Evolutionary conservation across 37 sponge, comb jelly and placozoan species (phyloP).

Genomic region (Axinella damicornis): DNA sequence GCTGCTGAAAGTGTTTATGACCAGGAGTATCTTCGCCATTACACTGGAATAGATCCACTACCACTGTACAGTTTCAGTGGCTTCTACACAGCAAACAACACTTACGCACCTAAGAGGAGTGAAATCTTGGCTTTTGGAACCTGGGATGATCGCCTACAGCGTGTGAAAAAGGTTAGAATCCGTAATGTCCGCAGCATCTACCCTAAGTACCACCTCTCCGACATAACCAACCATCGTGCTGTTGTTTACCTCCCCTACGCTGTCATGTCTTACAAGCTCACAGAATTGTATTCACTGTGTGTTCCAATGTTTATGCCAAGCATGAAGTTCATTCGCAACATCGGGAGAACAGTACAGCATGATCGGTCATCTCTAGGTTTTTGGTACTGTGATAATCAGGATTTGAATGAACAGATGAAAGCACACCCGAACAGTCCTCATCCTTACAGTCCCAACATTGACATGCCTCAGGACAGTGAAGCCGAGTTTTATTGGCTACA

Average conservation of each 20-base stretch:
- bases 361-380: constrained; percentile 19
- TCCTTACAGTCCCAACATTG: constrained; percentile 42
- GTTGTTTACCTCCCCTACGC: constrained; percentile 50
- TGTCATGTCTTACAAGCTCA: constrained; percentile 27
- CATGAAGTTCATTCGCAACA: neutral
- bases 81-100: constrained; percentile 22
- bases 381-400: constrained; percentile 14
- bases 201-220: constrained; percentile 18
- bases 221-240: constrained; percentile 45
- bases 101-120: constrained; percentile 27
- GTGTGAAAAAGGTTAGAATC: neutral
- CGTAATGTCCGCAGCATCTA: neutral
- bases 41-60: constrained; percentile 43
- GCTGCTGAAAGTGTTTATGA: constrained; percentile 43
- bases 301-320: constrained; percentile 52
- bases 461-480: constrained; percentile 19
- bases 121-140: constrained; percentile 14
- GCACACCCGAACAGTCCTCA: constrained; percentile 35
- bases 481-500: constrained; percentile 61
- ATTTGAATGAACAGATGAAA: constrained; percentile 10
- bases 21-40: constrained; percentile 48
- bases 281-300: constrained; percentile 38
- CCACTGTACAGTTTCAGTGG: constrained; percentile 30
- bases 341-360: no score
- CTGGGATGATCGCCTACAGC: no score